These are phyloP conservation scores for Choristoneura rosaceana DNA, from an alignment of 2,888 invertebrate genomes.

Conservation along the genomic window DNA sequence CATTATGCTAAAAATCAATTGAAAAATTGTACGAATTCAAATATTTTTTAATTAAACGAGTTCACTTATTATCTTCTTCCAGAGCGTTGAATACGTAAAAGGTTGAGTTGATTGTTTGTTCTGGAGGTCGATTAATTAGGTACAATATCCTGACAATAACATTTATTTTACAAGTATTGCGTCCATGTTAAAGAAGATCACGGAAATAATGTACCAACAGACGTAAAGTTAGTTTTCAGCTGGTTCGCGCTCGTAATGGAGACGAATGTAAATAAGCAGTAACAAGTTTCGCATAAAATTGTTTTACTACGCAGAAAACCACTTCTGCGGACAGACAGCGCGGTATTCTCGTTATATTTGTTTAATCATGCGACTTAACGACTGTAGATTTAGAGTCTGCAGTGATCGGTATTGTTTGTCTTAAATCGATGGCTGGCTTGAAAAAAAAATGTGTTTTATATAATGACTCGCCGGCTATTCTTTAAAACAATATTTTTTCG, in stretches of 20 bases:
- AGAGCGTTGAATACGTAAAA: too few relatives aligned
- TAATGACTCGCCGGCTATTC: not conserved
- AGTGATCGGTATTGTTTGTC: conserved; percentile 29
- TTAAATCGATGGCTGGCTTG: not conserved
- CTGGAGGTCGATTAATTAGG: too few relatives aligned
- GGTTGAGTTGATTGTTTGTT: too few relatives aligned
- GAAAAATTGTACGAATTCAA: too few relatives aligned
- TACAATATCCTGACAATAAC: too few relatives aligned
- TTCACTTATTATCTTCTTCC: too few relatives aligned
- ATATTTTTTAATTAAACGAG: too few relatives aligned
- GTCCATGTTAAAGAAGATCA: not conserved
- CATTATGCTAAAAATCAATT: too few relatives aligned
- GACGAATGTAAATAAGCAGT: conserved; percentile 33
- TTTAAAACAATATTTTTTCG: not conserved
- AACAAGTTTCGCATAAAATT: conserved; percentile 48
- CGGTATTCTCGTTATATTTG: conserved; percentile 49
- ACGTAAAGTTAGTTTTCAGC: conserved; percentile 10
- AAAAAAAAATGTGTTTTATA: not conserved
- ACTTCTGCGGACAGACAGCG: conserved; percentile 58
- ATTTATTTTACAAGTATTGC: not conserved
- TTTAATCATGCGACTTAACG: conserved; percentile 40
- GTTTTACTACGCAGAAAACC: conserved; percentile 64
- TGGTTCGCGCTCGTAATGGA: conserved; percentile 3
- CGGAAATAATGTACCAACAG: not conserved
- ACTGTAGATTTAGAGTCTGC: conserved; percentile 33